Base-by-base conservation (phyloP, 2,888 invertebrate genomes). In the Cerceris ruficornis region DNA sequence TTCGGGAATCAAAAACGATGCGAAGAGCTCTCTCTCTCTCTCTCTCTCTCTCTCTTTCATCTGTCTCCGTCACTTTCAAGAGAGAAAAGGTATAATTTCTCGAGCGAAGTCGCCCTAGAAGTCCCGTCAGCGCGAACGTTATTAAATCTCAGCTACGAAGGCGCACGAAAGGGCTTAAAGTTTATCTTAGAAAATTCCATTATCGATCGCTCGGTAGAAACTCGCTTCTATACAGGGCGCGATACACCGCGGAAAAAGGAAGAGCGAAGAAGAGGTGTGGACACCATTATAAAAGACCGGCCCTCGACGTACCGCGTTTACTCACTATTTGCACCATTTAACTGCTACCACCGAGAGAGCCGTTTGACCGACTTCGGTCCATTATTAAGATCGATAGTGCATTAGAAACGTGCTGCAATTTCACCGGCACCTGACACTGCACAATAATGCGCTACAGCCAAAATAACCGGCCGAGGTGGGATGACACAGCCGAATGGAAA, bases 351-450 rank as follows among this genome's bases (percentile, higher is more conserved):
- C 43, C 15, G 9, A 13, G 41, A 54, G 42, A n/a, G 28, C 28
- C 55, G 61, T 73, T 59, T 60, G 69, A 76, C 46, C 66, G 68
- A 75, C 42, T 80, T 69, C 43, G 28, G 42, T 61, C 70, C 77
- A 73, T 77, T 77, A 83, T 80, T 69, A 70, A 62, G 60, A 80
- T 80, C 80, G 77, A 83, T 72, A 76, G 57, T 60, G 69, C 76
- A 68, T 78, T 62, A 69, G 62, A 55, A 60, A 59, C 46, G 62
- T 55, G 67, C 46, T 71, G 55, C 64, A 67, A 59, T 65, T 72
- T 81, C 74, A 60, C 61, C 54, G 70, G 17, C 0, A 43, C 13
- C 41, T 61, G 42, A 50, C 55, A n/a, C 11, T 28, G 17, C 14
- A 11, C 17, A 62, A 39, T 66, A 62, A 77, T 42, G 58, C 60